phyloP scores from a whole-genome alignment of 2,797 vertebrate genomes.

The Dryobates pubescens region DNA sequence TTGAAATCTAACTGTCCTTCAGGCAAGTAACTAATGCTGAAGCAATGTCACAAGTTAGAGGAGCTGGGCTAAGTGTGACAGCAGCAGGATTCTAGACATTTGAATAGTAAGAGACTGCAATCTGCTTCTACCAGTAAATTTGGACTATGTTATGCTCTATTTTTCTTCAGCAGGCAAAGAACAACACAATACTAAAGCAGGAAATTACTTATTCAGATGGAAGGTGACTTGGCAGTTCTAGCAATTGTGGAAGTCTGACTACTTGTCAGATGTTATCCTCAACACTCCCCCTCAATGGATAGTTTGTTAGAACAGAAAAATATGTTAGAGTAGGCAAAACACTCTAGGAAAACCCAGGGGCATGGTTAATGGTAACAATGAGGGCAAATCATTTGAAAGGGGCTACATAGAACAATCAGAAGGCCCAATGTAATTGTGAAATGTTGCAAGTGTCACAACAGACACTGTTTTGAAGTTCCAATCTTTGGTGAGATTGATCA shows the following conservation, averaged over 20 bases:
- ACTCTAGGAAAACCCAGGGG: not conserved
- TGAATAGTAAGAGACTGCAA: not conserved
- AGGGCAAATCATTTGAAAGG: not conserved
- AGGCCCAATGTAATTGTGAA: not conserved
- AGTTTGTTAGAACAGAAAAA: not conserved
- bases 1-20: slow-evolving; percentile 1
- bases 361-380: not conserved
- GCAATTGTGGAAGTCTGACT: not conserved
- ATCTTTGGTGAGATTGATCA: not conserved
- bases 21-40: not conserved
- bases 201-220: not conserved
- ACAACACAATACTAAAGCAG: not conserved
- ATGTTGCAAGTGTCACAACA: not conserved
- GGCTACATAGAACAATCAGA: not conserved
- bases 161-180: not conserved
- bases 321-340: not conserved
- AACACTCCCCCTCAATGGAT: not conserved
- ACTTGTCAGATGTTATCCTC: not conserved
- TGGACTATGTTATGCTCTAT: not conserved
- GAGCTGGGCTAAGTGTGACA: not conserved
- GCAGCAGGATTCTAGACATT: not conserved
- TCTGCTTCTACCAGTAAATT: not conserved
- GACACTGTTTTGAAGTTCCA: not conserved
- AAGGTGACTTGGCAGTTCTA: slow-evolving; percentile 51
- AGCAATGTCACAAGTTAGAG: not conserved